These are phyloP conservation scores for Manis javanica DNA, from an alignment of 2,797 vertebrate species.

Conservation along the genomic window DNA sequence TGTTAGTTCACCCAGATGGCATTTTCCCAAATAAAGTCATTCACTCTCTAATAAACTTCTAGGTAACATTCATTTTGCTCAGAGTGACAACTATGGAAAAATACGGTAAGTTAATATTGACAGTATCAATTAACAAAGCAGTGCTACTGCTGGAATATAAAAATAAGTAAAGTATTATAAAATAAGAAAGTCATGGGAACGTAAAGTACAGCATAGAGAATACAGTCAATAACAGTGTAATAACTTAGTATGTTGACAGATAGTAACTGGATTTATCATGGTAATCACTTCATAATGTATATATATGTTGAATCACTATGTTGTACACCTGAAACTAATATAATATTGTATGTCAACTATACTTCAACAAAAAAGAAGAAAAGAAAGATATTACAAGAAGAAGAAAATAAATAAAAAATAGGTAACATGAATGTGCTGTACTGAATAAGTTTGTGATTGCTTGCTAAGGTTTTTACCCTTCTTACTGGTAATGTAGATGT, in stretches of 20 bases:
- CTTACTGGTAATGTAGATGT: neutral
- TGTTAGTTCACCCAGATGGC: neutral
- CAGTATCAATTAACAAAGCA: constrained; percentile 18
- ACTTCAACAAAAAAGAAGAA: neutral
- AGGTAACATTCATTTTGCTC: constrained; percentile 15
- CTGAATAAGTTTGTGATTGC: neutral
- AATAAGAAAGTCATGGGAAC: neutral
- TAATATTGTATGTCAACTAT: neutral
- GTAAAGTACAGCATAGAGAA: neutral
- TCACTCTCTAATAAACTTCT: neutral
- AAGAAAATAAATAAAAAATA: neutral
- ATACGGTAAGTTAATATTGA: neutral
- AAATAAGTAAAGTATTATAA: neutral
- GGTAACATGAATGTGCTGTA: neutral
- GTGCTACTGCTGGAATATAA: neutral
- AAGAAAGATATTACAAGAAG: neutral
- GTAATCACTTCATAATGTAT: neutral
- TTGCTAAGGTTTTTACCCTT: neutral
- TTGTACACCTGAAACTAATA: neutral
- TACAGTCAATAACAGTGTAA: neutral
- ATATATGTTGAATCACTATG: neutral
- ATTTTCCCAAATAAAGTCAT: constrained; percentile 38
- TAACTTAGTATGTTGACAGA: neutral
- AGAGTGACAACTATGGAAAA: neutral
- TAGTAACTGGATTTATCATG: neutral